Evolutionary conservation across 2,888 invertebrate genomes (phyloP).

Genomic region (Torymus aiolomorphi): DNA sequence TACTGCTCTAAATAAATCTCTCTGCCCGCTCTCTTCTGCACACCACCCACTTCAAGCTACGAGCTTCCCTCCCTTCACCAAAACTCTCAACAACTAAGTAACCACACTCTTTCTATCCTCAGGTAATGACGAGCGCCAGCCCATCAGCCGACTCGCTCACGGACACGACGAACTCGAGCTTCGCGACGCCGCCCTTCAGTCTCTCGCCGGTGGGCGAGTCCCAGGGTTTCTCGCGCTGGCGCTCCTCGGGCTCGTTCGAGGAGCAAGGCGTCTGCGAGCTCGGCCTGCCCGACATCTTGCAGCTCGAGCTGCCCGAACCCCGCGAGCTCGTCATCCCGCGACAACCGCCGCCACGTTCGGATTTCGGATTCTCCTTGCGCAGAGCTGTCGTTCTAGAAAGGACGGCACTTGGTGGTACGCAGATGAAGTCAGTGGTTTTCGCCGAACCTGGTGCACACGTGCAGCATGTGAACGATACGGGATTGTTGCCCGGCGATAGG

Average conservation of each 20-base stretch:
- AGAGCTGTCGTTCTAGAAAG: constrained; percentile 90
- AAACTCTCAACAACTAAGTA: too few species aligned
- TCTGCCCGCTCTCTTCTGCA: too few species aligned
- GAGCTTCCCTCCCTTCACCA: too few species aligned
- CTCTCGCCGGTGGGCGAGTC: constrained; percentile 90
- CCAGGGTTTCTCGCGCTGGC: constrained; percentile 88
- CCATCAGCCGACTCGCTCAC: constrained; percentile 91
- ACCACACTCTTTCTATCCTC: constrained; percentile 17
- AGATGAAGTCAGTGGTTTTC: constrained; percentile 86
- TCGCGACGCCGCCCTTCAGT: constrained; percentile 91
- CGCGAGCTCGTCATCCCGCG: constrained; percentile 86
- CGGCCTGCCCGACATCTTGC: constrained; percentile 83
- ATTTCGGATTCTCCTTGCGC: constrained; percentile 95
- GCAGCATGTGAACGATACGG: constrained; percentile 82
- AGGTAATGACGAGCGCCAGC: constrained; percentile 87
- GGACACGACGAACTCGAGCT: constrained; percentile 91
- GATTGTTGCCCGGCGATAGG: constrained; percentile 95
- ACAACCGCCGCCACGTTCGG: constrained; percentile 89
- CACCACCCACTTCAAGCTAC: too few species aligned
- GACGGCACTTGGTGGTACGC: constrained; percentile 77
- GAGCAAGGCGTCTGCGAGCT: constrained; percentile 81
- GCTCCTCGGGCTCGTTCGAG: constrained; percentile 86
- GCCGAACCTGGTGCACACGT: constrained; percentile 91
- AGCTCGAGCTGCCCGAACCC: constrained; percentile 83
- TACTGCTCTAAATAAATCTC: constrained; percentile 14